Conservation (phyloP, 2,113 vertebrate species). For the Phylloscopus whistleri region DNA sequence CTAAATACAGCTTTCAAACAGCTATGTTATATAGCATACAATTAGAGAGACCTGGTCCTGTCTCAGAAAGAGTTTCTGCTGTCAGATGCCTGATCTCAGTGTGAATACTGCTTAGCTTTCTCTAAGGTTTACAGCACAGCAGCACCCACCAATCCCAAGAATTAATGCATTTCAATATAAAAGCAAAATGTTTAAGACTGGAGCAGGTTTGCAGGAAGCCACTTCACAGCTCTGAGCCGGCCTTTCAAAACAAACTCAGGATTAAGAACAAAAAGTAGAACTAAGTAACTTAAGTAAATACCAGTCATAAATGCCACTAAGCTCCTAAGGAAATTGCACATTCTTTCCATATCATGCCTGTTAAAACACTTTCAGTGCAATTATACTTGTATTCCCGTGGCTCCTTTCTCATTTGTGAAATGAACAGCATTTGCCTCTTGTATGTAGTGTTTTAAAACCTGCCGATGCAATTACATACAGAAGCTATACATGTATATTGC, state of each 20-base stretch:
- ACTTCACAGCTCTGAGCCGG: background rate
- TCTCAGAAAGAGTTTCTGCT: background rate
- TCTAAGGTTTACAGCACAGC: background rate
- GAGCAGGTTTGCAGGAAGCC: background rate
- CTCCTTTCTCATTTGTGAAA: background rate
- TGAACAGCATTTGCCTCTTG: background rate
- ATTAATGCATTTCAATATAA: background rate
- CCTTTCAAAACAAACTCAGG: background rate
- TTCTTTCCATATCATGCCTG: background rate
- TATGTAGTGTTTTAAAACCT: background rate
- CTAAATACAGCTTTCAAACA: background rate
- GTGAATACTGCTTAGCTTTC: background rate
- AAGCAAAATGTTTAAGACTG: background rate
- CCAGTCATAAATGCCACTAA: background rate
- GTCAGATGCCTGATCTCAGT: background rate
- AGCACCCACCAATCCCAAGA: background rate
- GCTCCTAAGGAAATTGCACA: background rate
- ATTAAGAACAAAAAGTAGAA: background rate
- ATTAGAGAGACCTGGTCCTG: background rate
- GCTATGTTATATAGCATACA: background rate
- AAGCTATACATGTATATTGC: accelerated
- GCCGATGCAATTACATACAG: background rate
- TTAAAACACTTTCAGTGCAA: background rate
- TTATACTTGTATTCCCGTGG: background rate
- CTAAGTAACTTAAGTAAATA: background rate